Evolutionary conservation across 2,888 invertebrate genomes (phyloP).

Genomic region (Slavum lentiscoides): DNA sequence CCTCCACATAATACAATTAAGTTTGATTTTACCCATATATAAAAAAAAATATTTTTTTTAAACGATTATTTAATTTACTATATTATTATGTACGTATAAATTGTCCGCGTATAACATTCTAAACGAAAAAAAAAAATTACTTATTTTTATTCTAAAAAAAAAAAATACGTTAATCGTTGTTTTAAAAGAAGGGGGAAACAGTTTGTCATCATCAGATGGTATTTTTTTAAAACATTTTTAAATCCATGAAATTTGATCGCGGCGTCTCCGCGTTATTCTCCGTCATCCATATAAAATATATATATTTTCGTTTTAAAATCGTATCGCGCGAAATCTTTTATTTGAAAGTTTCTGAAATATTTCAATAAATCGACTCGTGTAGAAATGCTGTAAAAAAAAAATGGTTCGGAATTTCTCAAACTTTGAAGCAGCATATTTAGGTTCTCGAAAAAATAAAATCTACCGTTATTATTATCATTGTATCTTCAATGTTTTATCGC

Average conservation of each 20-base stretch:
- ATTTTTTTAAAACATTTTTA: no score
- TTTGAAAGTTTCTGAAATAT: no score
- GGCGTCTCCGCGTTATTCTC: neutral
- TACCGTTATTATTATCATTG: no score
- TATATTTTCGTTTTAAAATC: conserved; percentile 9
- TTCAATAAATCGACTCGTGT: no score
- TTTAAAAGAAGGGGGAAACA: no score
- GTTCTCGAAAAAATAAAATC: no score
- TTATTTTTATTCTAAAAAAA: conserved; percentile 20
- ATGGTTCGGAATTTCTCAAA: no score
- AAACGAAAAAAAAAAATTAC: neutral
- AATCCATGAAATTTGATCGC: neutral
- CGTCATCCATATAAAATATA: neutral
- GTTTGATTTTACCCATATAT: conserved; percentile 5
- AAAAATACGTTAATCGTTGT: neutral
- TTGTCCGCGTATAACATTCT: conserved; percentile 20
- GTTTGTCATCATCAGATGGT: no score
- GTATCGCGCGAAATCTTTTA: no score
- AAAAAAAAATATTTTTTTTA: conserved; percentile 21
- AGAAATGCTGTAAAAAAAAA: no score
- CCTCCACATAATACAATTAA: neutral
- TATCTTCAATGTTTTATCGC: no score
- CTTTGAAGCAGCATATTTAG: no score
- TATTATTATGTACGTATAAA: conserved; percentile 2
- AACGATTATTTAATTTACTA: conserved; percentile 5